These are phyloP conservation scores for Pteronura brasiliensis DNA, from an alignment of 2,113 vertebrate species.

Conservation along the genomic window DNA sequence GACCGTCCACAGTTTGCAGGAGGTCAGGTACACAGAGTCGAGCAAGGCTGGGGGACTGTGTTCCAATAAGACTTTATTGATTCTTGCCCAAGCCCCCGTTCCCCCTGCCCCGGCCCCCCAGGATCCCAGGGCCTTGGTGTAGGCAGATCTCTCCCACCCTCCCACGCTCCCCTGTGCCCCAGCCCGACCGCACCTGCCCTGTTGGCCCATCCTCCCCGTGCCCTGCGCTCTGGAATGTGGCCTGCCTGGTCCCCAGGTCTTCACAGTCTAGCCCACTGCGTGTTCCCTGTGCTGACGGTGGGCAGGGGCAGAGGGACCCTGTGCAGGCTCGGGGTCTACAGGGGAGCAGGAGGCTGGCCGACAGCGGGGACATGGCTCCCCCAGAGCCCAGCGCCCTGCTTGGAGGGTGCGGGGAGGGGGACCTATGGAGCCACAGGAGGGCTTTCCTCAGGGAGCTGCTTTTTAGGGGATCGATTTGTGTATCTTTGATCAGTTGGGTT, in stretches of 20 bases:
- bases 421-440: background rate
- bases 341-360: background rate
- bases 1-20: background rate
- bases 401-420: rapidly evolving
- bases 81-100: background rate
- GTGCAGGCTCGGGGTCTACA: background rate
- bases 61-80: background rate
- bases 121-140: background rate
- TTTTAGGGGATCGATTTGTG: background rate
- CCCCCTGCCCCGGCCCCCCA: too few species aligned
- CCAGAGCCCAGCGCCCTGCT: rapidly evolving
- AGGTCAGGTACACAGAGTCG: background rate
- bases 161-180: background rate
- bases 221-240: too few species aligned
- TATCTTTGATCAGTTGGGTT: background rate
- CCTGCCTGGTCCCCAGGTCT: background rate
- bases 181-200: rapidly evolving
- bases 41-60: background rate
- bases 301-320: too few species aligned
- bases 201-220: rapidly evolving
- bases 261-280: background rate
- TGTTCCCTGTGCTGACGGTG: background rate
- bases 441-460: background rate
- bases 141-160: background rate
- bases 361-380: background rate